Base-by-base conservation (phyloP, 2,888 invertebrate species). In the Galeruca laticollis region DNA sequence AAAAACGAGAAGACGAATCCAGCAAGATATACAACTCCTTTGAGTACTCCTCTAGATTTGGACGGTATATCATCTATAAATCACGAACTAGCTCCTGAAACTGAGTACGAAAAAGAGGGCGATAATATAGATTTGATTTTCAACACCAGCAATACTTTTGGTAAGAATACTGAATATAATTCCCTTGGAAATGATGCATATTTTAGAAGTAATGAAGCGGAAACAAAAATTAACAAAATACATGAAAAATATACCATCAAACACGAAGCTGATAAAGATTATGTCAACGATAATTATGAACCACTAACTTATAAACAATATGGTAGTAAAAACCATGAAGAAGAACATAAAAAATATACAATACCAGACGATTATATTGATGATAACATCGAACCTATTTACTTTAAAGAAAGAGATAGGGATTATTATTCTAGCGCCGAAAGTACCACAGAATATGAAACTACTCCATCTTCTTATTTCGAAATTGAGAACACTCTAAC, bases 261-360 rank as follows among this genome's bases (percentile, higher is more conserved):
- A 26, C 59, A 69, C 15, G 20, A 40, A 2, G 13, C 18, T 11
- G 70, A 65, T 40, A 49, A 67, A 60, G 83, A 83, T 68, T 84
- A 83, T 64, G 79, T 83, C 2, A 81, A 84, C 73, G 84, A 84
- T 77, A 84, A 84, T 75, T 84, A 82, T 63, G 84, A 85, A 75
- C 79, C 82, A 4, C 18, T 73, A 35, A 75, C 73, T 52, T 80
- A 79, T 68, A 71, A 66, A 51, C 69, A 68, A 33, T 21, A 40
- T 37, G 60, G 60, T 40, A 2, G n/a, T 31, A 40, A 40, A 31
- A 26, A 26, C 6, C 26, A 26, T 6, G 57, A 61, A 40, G 63
- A 61, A 67, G 51, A 73, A 31, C 49, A 63, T 35, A 62, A 68
- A 47, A 68, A 67, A 56, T 63, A 65, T 52, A 56, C 68, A 10